phyloP scores from a whole-genome alignment of 2,797 vertebrate species.

The Antennarius maculatus region DNA sequence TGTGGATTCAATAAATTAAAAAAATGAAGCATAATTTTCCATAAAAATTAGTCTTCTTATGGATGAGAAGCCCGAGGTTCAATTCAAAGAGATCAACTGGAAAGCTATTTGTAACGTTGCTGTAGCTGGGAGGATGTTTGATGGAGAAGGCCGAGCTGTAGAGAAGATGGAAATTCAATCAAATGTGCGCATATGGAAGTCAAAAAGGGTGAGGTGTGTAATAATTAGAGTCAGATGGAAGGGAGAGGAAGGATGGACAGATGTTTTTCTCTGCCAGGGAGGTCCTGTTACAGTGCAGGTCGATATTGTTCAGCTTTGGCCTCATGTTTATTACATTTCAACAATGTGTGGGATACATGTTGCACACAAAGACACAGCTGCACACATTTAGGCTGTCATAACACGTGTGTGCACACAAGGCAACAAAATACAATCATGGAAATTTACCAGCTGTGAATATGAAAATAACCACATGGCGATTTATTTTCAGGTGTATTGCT shows the following conservation, averaged over 20 bases:
- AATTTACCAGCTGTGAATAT: constrained; percentile 13
- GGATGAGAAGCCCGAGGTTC: constrained; percentile 12
- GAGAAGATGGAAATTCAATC: constrained; percentile 44
- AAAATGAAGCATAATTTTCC: constrained; percentile 1
- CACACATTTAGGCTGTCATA: not conserved
- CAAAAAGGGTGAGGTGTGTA: constrained; percentile 16
- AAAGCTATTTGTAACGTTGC: constrained; percentile 30
- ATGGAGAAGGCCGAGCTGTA: constrained; percentile 49
- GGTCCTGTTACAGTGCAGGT: constrained; percentile 28
- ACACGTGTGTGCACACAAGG: constrained; percentile 16
- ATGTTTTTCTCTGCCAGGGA: constrained; percentile 13
- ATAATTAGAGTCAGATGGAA: constrained; percentile 10
- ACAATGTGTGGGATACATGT: constrained; percentile 30
- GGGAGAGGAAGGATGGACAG: constrained; percentile 4
- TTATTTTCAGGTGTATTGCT: constrained; percentile 30
- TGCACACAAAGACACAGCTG: constrained; percentile 25
- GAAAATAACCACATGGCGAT: constrained; percentile 28
- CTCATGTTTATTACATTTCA: constrained; percentile 40
- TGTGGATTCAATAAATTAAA: not conserved
- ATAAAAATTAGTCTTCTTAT: not conserved
- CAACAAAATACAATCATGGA: constrained; percentile 31
- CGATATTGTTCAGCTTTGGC: constrained; percentile 39
- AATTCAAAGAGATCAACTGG: constrained; percentile 25
- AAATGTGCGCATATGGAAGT: constrained; percentile 50
- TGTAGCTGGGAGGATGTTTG: constrained; percentile 28